Conservation (phyloP, 2,888 invertebrate genomes). For the Dasypolia templi region DNA sequence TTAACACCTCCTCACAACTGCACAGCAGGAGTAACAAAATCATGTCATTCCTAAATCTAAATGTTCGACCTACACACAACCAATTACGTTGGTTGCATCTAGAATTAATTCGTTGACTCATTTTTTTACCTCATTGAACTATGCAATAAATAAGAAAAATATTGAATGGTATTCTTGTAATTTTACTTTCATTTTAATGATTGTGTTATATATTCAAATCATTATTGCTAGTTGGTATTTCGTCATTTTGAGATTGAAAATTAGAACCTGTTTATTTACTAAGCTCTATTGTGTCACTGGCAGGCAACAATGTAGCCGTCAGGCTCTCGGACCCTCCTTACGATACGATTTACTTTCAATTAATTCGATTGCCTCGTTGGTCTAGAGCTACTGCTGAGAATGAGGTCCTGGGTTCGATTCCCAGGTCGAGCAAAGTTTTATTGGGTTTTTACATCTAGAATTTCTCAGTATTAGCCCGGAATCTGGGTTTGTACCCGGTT, state of each 20-base stretch:
- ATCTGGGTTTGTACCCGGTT: too few species aligned
- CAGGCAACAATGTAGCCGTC: too few species aligned
- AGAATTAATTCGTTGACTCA: slow-evolving; percentile 54
- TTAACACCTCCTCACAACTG: slow-evolving; percentile 16
- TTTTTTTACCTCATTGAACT: slow-evolving; percentile 28
- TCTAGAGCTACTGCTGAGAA: too few species aligned
- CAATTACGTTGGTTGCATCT: slow-evolving; percentile 44
- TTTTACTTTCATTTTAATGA: slow-evolving; percentile 41
- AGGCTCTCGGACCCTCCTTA: too few species aligned
- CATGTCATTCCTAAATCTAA: slow-evolving; percentile 42
- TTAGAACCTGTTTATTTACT: too few species aligned
- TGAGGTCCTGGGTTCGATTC: too few species aligned
- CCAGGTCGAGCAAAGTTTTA: too few species aligned
- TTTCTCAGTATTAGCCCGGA: too few species aligned
- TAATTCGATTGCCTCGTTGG: too few species aligned
- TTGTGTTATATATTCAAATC: slow-evolving; percentile 10
- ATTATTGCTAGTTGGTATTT: neutral
- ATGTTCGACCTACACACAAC: slow-evolving; percentile 42
- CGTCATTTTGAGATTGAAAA: neutral
- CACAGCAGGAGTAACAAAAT: slow-evolving; percentile 25
- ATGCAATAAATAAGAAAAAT: slow-evolving; percentile 38
- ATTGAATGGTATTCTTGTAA: slow-evolving; percentile 35
- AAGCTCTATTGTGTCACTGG: too few species aligned
- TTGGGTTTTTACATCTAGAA: too few species aligned
- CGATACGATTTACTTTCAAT: too few species aligned